phyloP scores from a whole-genome alignment of 2,797 vertebrate species.

The Lagorchestes hirsutus region DNA sequence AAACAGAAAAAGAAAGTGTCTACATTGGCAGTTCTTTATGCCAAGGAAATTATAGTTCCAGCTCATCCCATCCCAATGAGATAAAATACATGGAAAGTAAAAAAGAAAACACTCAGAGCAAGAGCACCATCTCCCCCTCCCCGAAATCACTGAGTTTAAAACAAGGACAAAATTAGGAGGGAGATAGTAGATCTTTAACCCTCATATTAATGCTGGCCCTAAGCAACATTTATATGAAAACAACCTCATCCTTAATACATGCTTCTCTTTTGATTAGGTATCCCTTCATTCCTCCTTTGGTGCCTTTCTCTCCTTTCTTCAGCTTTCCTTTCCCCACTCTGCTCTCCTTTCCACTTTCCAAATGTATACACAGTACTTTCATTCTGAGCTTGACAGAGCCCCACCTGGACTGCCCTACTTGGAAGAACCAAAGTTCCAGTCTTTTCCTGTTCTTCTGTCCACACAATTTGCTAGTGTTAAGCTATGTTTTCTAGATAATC shows the following conservation, averaged over 20 bases:
- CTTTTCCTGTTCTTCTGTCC: slow-evolving; percentile 3
- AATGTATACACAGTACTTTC: neutral
- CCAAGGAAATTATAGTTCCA: neutral
- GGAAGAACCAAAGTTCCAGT: neutral
- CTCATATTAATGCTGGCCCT: neutral
- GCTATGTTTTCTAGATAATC: slow-evolving; percentile 25
- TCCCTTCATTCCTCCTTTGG: neutral
- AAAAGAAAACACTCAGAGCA: neutral
- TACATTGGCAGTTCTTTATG: neutral
- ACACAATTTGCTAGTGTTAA: slow-evolving; percentile 23
- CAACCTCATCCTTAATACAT: neutral
- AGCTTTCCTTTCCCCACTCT: neutral
- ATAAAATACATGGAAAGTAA: neutral
- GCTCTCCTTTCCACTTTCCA: neutral
- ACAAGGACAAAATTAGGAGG: neutral
- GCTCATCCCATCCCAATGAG: neutral
- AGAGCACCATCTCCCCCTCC: neutral
- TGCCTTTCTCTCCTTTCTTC: neutral
- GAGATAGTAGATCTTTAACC: neutral
- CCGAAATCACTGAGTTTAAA: neutral
- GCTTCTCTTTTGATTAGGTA: neutral
- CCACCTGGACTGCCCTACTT: neutral
- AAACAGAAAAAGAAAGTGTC: neutral
- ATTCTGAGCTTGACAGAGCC: neutral
- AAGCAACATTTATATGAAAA: neutral